Base-by-base conservation (phyloP, 2,797 vertebrate genomes). In the Enteromius paludinosus region DNA sequence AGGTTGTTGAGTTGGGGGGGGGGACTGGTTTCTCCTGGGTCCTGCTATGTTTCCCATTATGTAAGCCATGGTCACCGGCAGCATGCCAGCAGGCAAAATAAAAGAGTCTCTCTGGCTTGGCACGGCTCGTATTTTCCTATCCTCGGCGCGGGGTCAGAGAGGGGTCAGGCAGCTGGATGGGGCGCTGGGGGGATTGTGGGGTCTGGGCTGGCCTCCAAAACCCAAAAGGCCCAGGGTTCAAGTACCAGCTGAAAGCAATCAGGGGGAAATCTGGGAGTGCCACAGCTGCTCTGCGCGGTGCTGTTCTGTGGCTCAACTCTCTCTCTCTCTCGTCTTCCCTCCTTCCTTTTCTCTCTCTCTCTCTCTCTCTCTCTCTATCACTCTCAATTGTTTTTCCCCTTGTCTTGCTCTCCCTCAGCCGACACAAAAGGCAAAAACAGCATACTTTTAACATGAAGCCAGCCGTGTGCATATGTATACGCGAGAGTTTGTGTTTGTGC, bases 171-270 rank as follows among this genome's bases (percentile, higher is more conserved):
- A 99, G 98, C 98, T 99, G 98, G 96, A 98, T 97, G 97, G 97
- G 98, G 97, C 96, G 96, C 97, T 97, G 96, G 95, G 94, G 97
- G 97, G 97, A 97, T 98, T 98, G 97, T 94, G 94, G 97, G 97
- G 97, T 96, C 97, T 98, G 98, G 98, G 98, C 97, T 95, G 95
- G 95, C 95, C 97, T 98, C 97, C 97, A 99, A 97, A 98, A 97
- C 96, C 95, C 96, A 94, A 93, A 95, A 95, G 97, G 96, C 97
- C 96, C 97, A 82, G 97, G 97, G 98, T 99, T 99, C 98, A 99
- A 99, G 98, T 99, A 99, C 98, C 98, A 99, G 98, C 98, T 99
- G 98, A 99, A 98, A 99, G 98, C 97, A 99, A 99, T 99, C 98
- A 99, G 97, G 96, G 97, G 96, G 93, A 94, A 93, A 95, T 94